Evolutionary conservation across 2,113 vertebrate genomes (phyloP), one percentile per base, ranked within the genome.

Genomic region (Pteropus alecto): DNA sequence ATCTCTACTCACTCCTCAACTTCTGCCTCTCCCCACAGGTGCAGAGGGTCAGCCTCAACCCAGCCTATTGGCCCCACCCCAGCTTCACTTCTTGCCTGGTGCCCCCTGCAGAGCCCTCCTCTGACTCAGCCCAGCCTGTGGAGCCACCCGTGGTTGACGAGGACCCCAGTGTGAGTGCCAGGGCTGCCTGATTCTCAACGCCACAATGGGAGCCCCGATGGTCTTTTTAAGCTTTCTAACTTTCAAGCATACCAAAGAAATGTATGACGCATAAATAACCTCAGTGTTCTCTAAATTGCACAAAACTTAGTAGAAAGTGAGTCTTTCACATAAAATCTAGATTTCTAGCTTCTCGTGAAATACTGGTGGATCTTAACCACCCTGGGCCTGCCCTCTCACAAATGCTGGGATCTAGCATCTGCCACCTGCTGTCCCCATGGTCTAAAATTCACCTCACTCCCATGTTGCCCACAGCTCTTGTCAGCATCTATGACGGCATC

Each of bases 1-100:
- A 18, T 26, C 24, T 26, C 41, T 24, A 24, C 58, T 3, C 0
- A 67, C 22, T 14, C 63, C 46, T 54, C 24, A 96, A n/a, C 30
- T 4, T 2, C 81, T 30, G 76, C 83, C 84, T 91, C 56, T 9
- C 63, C 73, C 54, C 19, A 26, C 98, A 99, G 99, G 99, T 99
- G 87, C 97, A 97, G 86, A 99, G 90, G 94, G 98, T 99, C 95
- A 99, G 99, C 97, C 98, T 99, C 73, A 95, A 99, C 83, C 99
- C 99, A 0, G 98, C 98, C 22, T 98, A 86, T 51, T 98, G 78
- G 67, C 94, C 98, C 87, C 98, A 30, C 0, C 46, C 84, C 61
- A 98, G 97, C 86, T 98, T 96, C 95, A 97, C 18, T 0, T 99
- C 98, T 11, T 28, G 79, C 0, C 48, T 98, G 79, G 89, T 98